These are phyloP conservation scores for Ophraella communa DNA, from an alignment of 2,888 invertebrate genomes.

Conservation along the genomic window DNA sequence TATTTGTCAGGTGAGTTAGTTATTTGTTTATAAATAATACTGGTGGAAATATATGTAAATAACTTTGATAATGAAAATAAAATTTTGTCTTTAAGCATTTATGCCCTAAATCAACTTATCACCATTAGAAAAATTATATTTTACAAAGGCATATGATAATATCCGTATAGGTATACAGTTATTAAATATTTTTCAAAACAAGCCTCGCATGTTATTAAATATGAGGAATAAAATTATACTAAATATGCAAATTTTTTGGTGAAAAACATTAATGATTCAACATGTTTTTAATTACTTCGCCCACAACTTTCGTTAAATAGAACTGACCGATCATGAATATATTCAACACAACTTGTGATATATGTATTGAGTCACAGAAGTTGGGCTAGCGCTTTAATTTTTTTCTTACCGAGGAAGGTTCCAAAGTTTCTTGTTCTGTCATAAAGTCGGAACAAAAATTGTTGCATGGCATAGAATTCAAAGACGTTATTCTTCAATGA, in stretches of 20 bases:
- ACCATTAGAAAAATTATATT: too few species aligned
- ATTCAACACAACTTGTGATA: conserved; percentile 2
- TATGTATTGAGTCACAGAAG: conserved; percentile 4
- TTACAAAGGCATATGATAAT: background rate
- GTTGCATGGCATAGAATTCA: background rate
- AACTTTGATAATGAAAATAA: too few species aligned
- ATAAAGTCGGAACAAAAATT: background rate
- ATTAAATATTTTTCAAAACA: background rate
- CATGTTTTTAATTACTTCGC: conserved; percentile 17
- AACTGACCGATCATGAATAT: conserved; percentile 6
- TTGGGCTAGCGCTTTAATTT: background rate
- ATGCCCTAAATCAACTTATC: too few species aligned
- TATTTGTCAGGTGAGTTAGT: too few species aligned
- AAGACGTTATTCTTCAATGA: too few species aligned
- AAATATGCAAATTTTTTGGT: conserved; percentile 12
- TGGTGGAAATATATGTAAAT: too few species aligned
- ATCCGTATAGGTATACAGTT: background rate
- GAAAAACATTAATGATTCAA: conserved; percentile 13
- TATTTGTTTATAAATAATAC: too few species aligned
- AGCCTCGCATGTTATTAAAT: background rate
- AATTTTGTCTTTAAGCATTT: too few species aligned
- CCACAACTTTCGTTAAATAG: conserved; percentile 16
- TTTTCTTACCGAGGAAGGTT: background rate
- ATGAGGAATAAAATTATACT: conserved; percentile 17
- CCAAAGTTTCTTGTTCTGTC: background rate